These are phyloP conservation scores for Tanaodytes sp. DNA, from an alignment of 2,888 invertebrate species.

Conservation along the genomic window DNA sequence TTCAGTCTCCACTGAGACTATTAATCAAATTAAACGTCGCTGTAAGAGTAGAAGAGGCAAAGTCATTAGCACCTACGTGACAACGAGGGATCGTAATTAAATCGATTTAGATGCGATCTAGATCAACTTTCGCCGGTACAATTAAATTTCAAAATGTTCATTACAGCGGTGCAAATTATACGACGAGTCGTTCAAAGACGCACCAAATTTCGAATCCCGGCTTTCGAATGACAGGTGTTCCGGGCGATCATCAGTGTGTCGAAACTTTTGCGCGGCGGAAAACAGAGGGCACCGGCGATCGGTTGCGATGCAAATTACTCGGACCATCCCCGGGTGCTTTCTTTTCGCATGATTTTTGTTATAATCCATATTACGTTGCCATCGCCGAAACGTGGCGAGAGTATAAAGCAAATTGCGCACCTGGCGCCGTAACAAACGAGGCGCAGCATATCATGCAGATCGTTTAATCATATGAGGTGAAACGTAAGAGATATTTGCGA, in stretches of 20 bases:
- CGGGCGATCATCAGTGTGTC: neutral
- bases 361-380: slow-evolving; percentile 48
- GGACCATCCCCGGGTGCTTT: slow-evolving; percentile 10
- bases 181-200: slow-evolving; percentile 13
- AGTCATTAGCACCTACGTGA: slow-evolving; percentile 45
- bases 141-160: slow-evolving; percentile 36
- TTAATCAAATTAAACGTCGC: slow-evolving; percentile 39
- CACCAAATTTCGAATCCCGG: slow-evolving; percentile 11
- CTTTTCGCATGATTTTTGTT: slow-evolving; percentile 32
- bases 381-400: slow-evolving; percentile 41
- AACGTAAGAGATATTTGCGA: slow-evolving; percentile 28
- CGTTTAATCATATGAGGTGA: slow-evolving; percentile 38
- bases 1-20: slow-evolving; percentile 18
- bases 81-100: slow-evolving; percentile 34
- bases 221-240: slow-evolving; percentile 3
- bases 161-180: slow-evolving; percentile 14
- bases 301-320: no score
- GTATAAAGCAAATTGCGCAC: slow-evolving; percentile 45
- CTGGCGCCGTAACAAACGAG: slow-evolving; percentile 45
- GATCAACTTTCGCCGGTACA: slow-evolving; percentile 20
- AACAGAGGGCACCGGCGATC: slow-evolving; percentile 21
- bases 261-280: slow-evolving; percentile 11
- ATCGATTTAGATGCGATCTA: slow-evolving; percentile 37
- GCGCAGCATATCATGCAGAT: slow-evolving; percentile 28
- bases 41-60: slow-evolving; percentile 30